Conservation (phyloP, 2,888 invertebrate species). For the Cartodere bifasciata region DNA sequence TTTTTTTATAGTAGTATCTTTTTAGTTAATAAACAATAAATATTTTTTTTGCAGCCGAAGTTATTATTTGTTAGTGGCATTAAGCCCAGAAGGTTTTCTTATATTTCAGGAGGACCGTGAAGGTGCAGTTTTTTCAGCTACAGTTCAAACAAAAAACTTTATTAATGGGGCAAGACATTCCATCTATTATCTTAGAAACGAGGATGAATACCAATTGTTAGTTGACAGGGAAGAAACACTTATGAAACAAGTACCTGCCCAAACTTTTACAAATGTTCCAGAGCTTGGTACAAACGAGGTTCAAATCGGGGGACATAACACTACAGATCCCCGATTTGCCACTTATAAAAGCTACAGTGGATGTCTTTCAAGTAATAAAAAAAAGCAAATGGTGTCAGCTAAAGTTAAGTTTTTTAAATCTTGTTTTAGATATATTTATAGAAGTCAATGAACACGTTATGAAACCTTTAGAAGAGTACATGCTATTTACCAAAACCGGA, state of each 20-base stretch:
- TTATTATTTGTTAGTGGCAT: constrained; percentile 70
- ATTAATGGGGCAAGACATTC: constrained; percentile 72
- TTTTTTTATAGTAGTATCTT: no score
- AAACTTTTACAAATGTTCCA: constrained; percentile 53
- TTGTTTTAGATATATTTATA: constrained; percentile 62
- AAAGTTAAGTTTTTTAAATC: no score
- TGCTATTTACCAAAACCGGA: constrained; percentile 77
- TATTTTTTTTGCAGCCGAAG: constrained; percentile 46
- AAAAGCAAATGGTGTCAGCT: no score
- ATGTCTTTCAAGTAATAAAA: constrained; percentile 69
- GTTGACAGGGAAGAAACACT: constrained; percentile 68
- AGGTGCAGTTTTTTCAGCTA: constrained; percentile 58
- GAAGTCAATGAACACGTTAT: constrained; percentile 77
- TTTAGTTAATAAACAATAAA: constrained; percentile 3
- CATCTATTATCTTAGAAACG: constrained; percentile 55
- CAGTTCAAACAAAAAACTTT: constrained; percentile 66
- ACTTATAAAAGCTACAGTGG: constrained; percentile 81
- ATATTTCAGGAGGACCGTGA: constrained; percentile 79
- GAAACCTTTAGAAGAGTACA: constrained; percentile 84
- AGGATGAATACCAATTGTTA: constrained; percentile 55
- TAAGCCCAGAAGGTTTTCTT: constrained; percentile 71
- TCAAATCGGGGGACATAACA: constrained; percentile 76
- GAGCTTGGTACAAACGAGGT: constrained; percentile 68
- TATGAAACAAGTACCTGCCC: constrained; percentile 52
- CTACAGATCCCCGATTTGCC: constrained; percentile 67